These are phyloP conservation scores for Semicossyphus pulcher DNA, from an alignment of 2,113 vertebrate genomes.

Conservation along the genomic window DNA sequence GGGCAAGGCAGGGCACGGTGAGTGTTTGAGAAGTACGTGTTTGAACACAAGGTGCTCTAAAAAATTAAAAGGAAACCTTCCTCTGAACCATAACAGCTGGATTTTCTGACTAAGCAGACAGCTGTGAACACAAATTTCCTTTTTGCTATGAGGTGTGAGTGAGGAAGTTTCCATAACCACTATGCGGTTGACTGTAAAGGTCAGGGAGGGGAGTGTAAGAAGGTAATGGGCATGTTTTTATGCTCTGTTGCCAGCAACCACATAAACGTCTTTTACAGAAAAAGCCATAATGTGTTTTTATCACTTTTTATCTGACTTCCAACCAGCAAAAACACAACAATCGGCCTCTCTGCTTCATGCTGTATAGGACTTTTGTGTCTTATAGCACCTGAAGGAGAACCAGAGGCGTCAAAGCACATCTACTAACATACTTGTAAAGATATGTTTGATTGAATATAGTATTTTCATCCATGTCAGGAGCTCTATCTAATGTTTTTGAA, in stretches of 20 bases:
- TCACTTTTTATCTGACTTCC: background rate
- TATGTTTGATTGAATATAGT: too few relatives aligned
- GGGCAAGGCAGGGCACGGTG: background rate
- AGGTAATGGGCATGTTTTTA: background rate
- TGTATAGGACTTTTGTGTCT: background rate
- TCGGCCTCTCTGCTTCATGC: background rate
- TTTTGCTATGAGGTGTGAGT: too few relatives aligned
- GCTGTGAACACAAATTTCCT: background rate
- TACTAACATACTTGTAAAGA: too few relatives aligned
- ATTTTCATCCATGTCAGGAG: too few relatives aligned
- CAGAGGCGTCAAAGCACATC: background rate
- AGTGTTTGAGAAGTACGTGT: background rate
- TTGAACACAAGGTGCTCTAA: slow-evolving; percentile 26
- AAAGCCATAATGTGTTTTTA: too few relatives aligned
- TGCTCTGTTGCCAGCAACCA: too few relatives aligned
- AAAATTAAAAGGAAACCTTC: background rate
- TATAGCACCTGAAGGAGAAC: background rate
- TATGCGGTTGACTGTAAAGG: background rate
- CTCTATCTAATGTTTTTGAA: too few relatives aligned
- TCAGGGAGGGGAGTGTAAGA: background rate
- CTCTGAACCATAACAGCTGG: background rate
- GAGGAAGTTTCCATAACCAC: background rate
- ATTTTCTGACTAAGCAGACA: background rate
- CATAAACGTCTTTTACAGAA: too few relatives aligned
- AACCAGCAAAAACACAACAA: background rate